Evolutionary conservation across 1,140 invertebrate genomes (phyloP).

Genomic region (Lucilia sericata): DNA sequence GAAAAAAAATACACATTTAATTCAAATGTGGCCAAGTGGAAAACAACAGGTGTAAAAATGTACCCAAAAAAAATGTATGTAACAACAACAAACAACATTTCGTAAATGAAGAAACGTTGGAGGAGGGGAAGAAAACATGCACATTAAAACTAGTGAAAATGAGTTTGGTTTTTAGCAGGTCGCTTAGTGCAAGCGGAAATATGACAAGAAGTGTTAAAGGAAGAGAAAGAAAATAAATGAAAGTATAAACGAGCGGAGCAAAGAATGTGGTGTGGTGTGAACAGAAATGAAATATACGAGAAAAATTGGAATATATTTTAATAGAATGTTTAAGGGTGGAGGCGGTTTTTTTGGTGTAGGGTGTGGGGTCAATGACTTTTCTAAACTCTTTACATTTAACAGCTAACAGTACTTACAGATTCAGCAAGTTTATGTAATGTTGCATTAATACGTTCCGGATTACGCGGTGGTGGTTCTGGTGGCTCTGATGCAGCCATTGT

Average conservation of each 20-base stretch:
- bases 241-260: background rate
- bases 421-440: conserved; percentile 66
- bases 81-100: background rate
- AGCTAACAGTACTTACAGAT: conserved; percentile 62
- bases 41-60: conserved; percentile 14
- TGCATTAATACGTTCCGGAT: conserved; percentile 68
- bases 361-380: background rate
- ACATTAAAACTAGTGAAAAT: too few relatives aligned
- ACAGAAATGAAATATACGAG: background rate
- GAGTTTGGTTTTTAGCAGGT: background rate
- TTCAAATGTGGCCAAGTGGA: background rate
- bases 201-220: background rate
- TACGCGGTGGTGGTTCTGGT: conserved; percentile 67
- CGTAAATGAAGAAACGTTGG: too few relatives aligned
- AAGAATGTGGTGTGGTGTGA: background rate
- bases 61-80: background rate
- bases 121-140: too few relatives aligned
- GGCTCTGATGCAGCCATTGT: conserved; percentile 68
- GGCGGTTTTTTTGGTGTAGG: background rate
- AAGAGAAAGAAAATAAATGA: background rate
- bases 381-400: background rate
- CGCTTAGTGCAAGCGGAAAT: background rate
- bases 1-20: background rate
- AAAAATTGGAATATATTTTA: too few relatives aligned
- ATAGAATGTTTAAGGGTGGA: background rate